Percentiles rank a stretch among this genome's conserved stretches.
Conservation (phyloP, 2,888 invertebrate genomes). For the Nipponacmea schrenckii region DNA sequence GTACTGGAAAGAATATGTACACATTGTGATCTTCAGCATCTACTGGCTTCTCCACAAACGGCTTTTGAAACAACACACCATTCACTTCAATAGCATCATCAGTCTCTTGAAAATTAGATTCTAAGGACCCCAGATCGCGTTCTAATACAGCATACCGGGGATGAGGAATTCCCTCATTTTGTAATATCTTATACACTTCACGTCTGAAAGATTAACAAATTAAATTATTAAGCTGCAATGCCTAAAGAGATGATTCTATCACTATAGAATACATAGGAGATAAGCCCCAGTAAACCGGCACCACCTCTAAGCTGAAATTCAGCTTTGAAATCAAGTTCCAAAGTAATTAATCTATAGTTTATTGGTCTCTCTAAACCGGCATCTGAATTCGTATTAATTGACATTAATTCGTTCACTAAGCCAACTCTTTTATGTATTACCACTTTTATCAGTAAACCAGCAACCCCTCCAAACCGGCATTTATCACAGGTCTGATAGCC, state of each 20-base stretch:
- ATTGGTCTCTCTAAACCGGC: too few relatives aligned
- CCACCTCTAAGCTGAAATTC: too few relatives aligned
- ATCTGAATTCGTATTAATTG: too few relatives aligned
- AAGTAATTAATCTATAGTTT: too few relatives aligned
- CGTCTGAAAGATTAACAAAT: slow-evolving; percentile 72
- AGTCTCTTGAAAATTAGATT: slow-evolving; percentile 74
- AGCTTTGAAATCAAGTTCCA: too few relatives aligned
- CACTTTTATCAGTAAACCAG: too few relatives aligned
- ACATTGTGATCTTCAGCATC: slow-evolving; percentile 99
- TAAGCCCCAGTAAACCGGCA: too few relatives aligned
- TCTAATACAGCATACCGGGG: slow-evolving; percentile 97
- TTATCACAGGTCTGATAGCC: too few relatives aligned
- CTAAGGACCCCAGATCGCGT: slow-evolving; percentile 74
- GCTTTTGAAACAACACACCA: slow-evolving; percentile 91
- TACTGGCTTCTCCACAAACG: slow-evolving; percentile 99
- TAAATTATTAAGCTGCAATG: background rate
- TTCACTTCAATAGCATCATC: slow-evolving; percentile 98
- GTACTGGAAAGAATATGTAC: slow-evolving; percentile 98
- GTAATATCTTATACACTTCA: slow-evolving; percentile 93
- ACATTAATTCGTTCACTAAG: too few relatives aligned
- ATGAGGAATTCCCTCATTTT: slow-evolving; percentile 94
- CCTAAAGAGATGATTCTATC: background rate
- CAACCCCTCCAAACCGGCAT: too few relatives aligned
- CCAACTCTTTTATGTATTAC: too few relatives aligned
- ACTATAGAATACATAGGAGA: too few relatives aligned